Conservation (phyloP, 2,113 vertebrate genomes). For the Pteronura brasiliensis region DNA sequence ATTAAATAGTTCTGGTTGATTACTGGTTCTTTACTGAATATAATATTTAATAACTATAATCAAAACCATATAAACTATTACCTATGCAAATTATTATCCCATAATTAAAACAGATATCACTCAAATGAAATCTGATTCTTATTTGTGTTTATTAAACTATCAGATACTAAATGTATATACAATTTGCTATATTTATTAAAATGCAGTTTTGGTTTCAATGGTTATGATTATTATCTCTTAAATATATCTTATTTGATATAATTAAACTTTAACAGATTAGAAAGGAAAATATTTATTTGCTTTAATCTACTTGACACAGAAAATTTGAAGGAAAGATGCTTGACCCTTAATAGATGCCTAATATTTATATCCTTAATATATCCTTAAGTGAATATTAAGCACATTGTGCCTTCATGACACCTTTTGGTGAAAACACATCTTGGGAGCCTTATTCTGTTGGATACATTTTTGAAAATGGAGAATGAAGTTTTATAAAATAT, state of each 20-base stretch:
- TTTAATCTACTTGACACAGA: background rate
- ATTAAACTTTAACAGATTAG: background rate
- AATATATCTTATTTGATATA: background rate
- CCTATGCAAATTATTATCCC: conserved; percentile 25
- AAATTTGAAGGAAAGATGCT: background rate
- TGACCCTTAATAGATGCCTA: background rate
- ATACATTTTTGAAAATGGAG: background rate
- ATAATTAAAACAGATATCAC: conserved; percentile 50
- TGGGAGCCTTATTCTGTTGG: background rate
- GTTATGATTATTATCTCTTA: background rate
- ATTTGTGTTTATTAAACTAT: conserved; percentile 36
- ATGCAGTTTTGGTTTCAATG: background rate
- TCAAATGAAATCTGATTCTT: conserved; percentile 34
- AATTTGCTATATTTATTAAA: background rate
- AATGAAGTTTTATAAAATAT: background rate
- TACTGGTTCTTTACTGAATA: conserved; percentile 22
- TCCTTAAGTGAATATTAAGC: background rate
- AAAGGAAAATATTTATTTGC: background rate
- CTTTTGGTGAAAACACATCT: background rate
- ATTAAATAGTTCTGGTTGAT: conserved; percentile 49
- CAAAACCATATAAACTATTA: conserved; percentile 51
- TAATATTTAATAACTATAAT: conserved; percentile 43
- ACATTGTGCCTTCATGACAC: background rate
- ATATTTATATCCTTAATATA: background rate
- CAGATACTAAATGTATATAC: background rate